Evolutionary conservation across 2,797 vertebrate genomes (phyloP), one percentile per base, ranked within the genome.

Genomic region (Gymnoscopelus microlampas): DNA sequence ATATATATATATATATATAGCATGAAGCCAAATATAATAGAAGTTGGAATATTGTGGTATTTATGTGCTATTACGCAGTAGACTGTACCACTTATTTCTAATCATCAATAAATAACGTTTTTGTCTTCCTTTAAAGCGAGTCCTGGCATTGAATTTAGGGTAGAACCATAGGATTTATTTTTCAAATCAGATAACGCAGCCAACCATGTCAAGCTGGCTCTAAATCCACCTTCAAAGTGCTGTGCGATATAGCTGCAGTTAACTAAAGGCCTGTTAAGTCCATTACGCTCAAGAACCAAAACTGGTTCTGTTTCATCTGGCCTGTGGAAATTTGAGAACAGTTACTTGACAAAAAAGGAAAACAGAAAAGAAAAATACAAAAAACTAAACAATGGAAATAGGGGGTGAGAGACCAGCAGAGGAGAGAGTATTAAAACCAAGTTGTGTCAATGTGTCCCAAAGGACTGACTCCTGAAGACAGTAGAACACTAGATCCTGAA

Each of bases 211-310:
- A 56, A 70, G 64, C 71, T 54, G 50, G 55, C 47, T 55, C 13
- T 4, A 24, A 23, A 56, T 57, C 54, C 19, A 57, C 35, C n/a
- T 61, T 56, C 69, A 76, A 70, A 81, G 67, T 77, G 83, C 79
- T 71, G 77, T 72, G 73, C 9, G 12, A 63, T 60, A 66, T 65
- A 78, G 65, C 77, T 70, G 65, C 67, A 78, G 65, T 79, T 70
- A 70, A 68, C 23, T 53, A 15, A 80, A 85, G 78, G 82, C 68
- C 81, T 85, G 85, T 19, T 84, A 81, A 79, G 35, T 53, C 65
- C 78, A 87, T 89, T 87, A 85, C 35, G 73, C 32, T 14, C 15
- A 23, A 71, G 67, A 73, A 63, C 53, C 55, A 6, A 39, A 39
- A 23, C 57, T 39, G 35, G 53, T 12, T 74, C 53, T 0, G 47